These are phyloP conservation scores for Mesitornis unicolor DNA, from an alignment of 2,113 vertebrate genomes.

Conservation along the genomic window DNA sequence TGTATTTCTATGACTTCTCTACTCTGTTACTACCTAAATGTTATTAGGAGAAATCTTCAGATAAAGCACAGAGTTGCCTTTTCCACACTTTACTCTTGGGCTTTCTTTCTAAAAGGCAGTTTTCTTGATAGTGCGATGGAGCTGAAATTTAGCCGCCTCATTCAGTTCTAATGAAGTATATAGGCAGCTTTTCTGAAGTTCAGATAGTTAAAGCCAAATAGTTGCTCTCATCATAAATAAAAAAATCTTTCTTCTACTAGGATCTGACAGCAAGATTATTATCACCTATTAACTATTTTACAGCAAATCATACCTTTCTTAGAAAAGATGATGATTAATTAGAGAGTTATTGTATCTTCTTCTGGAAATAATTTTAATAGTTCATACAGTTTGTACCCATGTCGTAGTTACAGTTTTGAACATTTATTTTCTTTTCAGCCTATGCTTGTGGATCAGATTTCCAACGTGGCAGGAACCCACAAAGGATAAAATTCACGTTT, in stretches of 20 bases:
- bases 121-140: neutral
- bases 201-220: neutral
- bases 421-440: neutral
- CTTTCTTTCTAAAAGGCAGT: neutral
- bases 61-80: neutral
- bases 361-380: neutral
- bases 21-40: neutral
- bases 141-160: neutral
- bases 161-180: neutral
- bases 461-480: neutral
- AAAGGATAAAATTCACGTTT: neutral
- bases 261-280: neutral
- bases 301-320: neutral
- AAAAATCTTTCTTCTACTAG: neutral
- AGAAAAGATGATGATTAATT: neutral
- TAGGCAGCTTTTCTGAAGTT: neutral
- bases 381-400: neutral
- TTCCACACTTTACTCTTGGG: neutral
- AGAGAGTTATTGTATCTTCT: neutral
- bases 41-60: neutral
- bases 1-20: neutral
- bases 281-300: neutral
- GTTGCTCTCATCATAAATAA: neutral
- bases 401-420: neutral
- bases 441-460: slow-evolving; percentile 11